Evolutionary conservation across 2,113 vertebrate species (phyloP).

Genomic region (Glareola pratincola): DNA sequence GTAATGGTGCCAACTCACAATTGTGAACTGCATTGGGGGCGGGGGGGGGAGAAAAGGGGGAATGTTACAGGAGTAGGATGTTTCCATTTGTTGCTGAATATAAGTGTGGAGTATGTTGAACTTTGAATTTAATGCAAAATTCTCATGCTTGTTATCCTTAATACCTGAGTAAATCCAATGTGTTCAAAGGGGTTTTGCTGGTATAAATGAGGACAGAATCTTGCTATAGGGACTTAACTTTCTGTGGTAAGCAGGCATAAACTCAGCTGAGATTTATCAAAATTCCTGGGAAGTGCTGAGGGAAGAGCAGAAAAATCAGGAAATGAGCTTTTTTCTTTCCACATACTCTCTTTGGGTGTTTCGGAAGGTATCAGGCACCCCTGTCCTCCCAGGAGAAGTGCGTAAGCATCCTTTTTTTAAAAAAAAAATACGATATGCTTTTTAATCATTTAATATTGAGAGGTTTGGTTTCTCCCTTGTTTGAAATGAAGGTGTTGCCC

Average conservation of each 20-base stretch:
- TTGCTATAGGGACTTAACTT: neutral
- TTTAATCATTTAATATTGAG: neutral
- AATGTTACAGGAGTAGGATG: neutral
- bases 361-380: neutral
- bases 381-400: neutral
- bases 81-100: neutral
- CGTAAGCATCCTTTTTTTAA: neutral
- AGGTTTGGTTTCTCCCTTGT: neutral
- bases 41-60: accelerated
- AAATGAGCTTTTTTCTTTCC: neutral
- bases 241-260: neutral
- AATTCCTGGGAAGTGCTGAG: neutral
- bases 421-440: neutral
- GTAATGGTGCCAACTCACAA: neutral
- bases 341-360: neutral
- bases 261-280: neutral
- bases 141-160: neutral
- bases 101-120: neutral
- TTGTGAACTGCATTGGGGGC: accelerated
- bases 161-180: neutral
- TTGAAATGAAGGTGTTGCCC: neutral
- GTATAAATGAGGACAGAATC: neutral
- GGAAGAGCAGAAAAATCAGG: neutral
- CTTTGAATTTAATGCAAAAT: neutral
- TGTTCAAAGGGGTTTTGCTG: neutral